These are phyloP conservation scores for Micrasema minimum DNA, from an alignment of 1,140 invertebrate genomes.

Conservation along the genomic window DNA sequence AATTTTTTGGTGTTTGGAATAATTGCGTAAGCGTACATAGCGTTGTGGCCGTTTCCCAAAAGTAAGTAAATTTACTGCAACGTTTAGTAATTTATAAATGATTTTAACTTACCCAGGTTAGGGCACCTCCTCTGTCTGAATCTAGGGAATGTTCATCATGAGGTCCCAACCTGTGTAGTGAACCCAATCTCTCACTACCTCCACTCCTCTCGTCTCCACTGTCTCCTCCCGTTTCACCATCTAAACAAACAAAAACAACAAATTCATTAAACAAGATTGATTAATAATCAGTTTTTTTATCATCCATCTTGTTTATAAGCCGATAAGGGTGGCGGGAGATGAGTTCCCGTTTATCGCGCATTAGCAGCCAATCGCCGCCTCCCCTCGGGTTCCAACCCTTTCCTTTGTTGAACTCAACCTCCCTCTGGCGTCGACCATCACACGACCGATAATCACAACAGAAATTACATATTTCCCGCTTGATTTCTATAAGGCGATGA, in stretches of 20 bases:
- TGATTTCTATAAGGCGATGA: conserved; percentile 49
- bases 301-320: conserved; percentile 5
- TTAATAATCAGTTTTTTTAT: background rate
- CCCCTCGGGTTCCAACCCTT: conserved; percentile 23
- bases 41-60: too few species aligned
- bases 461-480: conserved; percentile 50
- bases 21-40: too few species aligned
- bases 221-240: conserved; percentile 66
- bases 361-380: conserved; percentile 53
- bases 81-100: too few species aligned
- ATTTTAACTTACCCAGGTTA: conserved; percentile 71
- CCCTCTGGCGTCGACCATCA: conserved; percentile 24
- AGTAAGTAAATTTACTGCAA: too few species aligned
- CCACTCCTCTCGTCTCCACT: conserved; percentile 66
- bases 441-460: conserved; percentile 52
- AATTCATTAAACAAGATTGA: background rate
- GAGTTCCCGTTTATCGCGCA: conserved; percentile 50
- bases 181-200: conserved; percentile 59
- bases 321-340: conserved; percentile 14
- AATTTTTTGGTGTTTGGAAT: too few species aligned
- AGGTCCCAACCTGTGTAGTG: conserved; percentile 56
- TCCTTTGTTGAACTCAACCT: conserved; percentile 14
- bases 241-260: conserved; percentile 54
- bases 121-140: conserved; percentile 66
- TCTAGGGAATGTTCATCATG: conserved; percentile 69